phyloP scores from a whole-genome alignment of 2,113 vertebrate genomes.

The Ophthalmolycus amberensis region DNA sequence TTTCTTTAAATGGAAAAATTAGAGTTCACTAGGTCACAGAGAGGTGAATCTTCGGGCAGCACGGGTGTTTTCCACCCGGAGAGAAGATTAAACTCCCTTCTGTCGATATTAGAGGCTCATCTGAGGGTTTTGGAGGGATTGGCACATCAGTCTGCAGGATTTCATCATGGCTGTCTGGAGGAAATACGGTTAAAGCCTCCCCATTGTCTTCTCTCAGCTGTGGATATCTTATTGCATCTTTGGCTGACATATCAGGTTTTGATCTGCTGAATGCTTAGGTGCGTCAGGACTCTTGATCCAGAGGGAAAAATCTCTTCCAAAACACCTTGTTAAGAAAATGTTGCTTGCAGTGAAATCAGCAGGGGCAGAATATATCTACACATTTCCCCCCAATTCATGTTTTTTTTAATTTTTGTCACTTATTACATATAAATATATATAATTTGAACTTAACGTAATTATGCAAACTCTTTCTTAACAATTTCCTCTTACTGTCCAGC shows the following conservation, averaged over 20 bases:
- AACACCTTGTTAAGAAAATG: slow-evolving; percentile 2
- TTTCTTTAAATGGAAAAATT: slow-evolving; percentile 52
- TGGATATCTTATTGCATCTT: slow-evolving; percentile 36
- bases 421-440: too few species aligned
- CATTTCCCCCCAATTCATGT: not conserved
- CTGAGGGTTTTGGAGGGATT: slow-evolving; percentile 47
- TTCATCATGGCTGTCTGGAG: slow-evolving; percentile 61
- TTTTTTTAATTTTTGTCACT: too few species aligned
- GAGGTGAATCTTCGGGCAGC: slow-evolving; percentile 58
- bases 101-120: slow-evolving; percentile 65
- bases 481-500: too few species aligned
- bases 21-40: slow-evolving; percentile 51
- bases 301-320: not conserved
- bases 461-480: too few species aligned
- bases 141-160: slow-evolving; percentile 52
- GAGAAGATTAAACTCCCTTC: slow-evolving; percentile 55
- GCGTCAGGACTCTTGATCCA: not conserved
- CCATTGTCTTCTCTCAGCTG: slow-evolving; percentile 50
- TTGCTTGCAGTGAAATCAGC: not conserved
- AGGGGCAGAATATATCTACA: not conserved
- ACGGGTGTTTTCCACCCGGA: slow-evolving; percentile 36
- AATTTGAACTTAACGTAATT: too few species aligned
- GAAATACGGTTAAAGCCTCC: slow-evolving; percentile 65
- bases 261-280: slow-evolving; percentile 26
- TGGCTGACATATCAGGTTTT: slow-evolving; percentile 24